Evolutionary conservation across 2,888 invertebrate genomes (phyloP).

Genomic region (Xestia rhomboidea): DNA sequence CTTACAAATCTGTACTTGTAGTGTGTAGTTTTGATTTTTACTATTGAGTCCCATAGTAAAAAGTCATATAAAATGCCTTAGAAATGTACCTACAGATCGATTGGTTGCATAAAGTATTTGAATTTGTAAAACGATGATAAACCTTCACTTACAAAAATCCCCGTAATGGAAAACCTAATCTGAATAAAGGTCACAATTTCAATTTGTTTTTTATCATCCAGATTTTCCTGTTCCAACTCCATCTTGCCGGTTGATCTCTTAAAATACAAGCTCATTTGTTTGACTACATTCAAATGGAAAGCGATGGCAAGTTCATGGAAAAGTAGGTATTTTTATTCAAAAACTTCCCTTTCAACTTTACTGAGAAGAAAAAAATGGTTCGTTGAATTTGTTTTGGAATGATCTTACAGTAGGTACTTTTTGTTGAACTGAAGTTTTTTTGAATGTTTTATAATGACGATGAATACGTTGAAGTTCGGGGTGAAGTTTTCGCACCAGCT

Average conservation of each 20-base stretch:
- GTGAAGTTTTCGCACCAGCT: constrained; percentile 27
- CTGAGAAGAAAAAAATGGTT: constrained; percentile 54
- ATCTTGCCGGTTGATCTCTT: constrained; percentile 57
- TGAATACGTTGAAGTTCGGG: constrained; percentile 33
- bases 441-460: constrained; percentile 49
- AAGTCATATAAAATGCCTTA: background rate
- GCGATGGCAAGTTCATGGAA: constrained; percentile 54
- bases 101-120: constrained; percentile 21
- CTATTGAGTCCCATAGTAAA: background rate
- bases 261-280: constrained; percentile 63
- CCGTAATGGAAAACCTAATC: constrained; percentile 55
- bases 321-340: constrained; percentile 59
- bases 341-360: constrained; percentile 57
- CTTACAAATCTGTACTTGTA: background rate
- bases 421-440: constrained; percentile 50
- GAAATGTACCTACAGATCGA: background rate
- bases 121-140: constrained; percentile 25
- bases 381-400: constrained; percentile 66
- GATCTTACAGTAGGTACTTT: constrained; percentile 47
- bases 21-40: background rate
- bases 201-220: constrained; percentile 52
- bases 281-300: constrained; percentile 58
- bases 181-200: constrained; percentile 56
- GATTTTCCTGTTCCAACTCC: constrained; percentile 49
- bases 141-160: constrained; percentile 26